Conservation (phyloP, 2,113 vertebrate species). For the Lota lota region DNA sequence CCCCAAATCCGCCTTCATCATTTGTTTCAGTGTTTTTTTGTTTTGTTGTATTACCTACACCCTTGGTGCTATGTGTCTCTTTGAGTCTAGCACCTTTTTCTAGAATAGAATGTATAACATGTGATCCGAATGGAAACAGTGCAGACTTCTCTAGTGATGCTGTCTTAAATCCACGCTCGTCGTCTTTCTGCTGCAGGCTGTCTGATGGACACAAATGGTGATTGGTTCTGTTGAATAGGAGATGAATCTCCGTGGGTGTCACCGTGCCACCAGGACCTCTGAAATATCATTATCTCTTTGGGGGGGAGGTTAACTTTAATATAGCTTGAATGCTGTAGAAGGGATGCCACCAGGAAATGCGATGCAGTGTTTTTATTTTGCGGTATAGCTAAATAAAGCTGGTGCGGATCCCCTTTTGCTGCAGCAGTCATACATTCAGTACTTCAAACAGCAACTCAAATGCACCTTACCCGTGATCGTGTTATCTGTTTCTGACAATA, state of each 20-base stretch:
- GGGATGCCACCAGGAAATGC: constrained; percentile 47
- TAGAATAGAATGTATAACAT: too few relatives aligned
- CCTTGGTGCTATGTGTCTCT: too few relatives aligned
- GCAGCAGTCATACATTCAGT: constrained; percentile 6
- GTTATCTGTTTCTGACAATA: not conserved
- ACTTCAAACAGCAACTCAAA: constrained; percentile 19
- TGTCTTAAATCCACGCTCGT: constrained; percentile 48
- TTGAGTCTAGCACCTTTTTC: too few relatives aligned
- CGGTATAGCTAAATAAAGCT: constrained; percentile 29
- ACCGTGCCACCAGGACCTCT: constrained; percentile 55
- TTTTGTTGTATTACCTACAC: too few relatives aligned
- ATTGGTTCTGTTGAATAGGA: constrained; percentile 75
- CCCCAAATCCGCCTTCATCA: too few relatives aligned
- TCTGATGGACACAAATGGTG: constrained; percentile 66
- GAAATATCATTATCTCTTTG: constrained; percentile 74
- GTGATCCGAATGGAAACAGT: constrained; percentile 34
- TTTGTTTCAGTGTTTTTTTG: too few relatives aligned
- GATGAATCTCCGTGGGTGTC: constrained; percentile 67
- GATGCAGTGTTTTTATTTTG: constrained; percentile 48
- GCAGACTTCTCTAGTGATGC: constrained; percentile 21
- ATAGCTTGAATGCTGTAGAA: constrained; percentile 59
- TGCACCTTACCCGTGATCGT: too few relatives aligned
- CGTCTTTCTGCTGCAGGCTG: constrained; percentile 46
- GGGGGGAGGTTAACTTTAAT: constrained; percentile 68
- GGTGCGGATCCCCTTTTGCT: constrained; percentile 2